Evolutionary conservation across 2,797 vertebrate species (phyloP).

Genomic region (Philypnodon macrostomus): DNA sequence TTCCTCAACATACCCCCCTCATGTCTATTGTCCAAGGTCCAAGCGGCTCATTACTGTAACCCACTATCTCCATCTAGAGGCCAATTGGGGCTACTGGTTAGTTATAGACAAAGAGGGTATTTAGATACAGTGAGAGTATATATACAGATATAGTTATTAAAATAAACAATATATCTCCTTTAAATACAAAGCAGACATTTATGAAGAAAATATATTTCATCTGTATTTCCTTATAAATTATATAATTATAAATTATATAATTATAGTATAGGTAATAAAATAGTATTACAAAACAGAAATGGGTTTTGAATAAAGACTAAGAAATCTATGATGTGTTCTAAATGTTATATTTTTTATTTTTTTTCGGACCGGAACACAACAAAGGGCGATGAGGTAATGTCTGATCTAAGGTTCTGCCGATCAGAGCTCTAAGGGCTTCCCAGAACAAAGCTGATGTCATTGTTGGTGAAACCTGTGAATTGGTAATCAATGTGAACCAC

Average conservation of each 20-base stretch:
- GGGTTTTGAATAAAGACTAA: too few species aligned
- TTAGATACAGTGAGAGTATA: too few species aligned
- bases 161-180: too few species aligned
- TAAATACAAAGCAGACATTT: too few species aligned
- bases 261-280: background rate
- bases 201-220: too few species aligned
- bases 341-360: background rate
- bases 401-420: slow-evolving; percentile 49
- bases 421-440: slow-evolving; percentile 44
- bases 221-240: too few species aligned
- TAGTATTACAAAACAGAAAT: background rate
- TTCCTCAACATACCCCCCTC: slow-evolving; percentile 61
- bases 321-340: too few species aligned
- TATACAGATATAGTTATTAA: too few species aligned
- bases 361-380: slow-evolving; percentile 1
- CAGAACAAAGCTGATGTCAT: slow-evolving; percentile 70
- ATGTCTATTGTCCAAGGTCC: slow-evolving; percentile 54
- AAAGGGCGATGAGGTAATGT: slow-evolving; percentile 62
- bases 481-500: slow-evolving; percentile 31
- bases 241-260: too few species aligned
- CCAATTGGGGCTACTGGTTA: background rate
- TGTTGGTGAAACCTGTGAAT: slow-evolving; percentile 45
- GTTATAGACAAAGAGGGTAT: slow-evolving; percentile 63
- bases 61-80: slow-evolving; percentile 57
- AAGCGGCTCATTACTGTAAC: slow-evolving; percentile 13